Evolutionary conservation across 2,888 invertebrate species (phyloP), one percentile per base, ranked within the genome.

Genomic region (Orthonevra nobilis): DNA sequence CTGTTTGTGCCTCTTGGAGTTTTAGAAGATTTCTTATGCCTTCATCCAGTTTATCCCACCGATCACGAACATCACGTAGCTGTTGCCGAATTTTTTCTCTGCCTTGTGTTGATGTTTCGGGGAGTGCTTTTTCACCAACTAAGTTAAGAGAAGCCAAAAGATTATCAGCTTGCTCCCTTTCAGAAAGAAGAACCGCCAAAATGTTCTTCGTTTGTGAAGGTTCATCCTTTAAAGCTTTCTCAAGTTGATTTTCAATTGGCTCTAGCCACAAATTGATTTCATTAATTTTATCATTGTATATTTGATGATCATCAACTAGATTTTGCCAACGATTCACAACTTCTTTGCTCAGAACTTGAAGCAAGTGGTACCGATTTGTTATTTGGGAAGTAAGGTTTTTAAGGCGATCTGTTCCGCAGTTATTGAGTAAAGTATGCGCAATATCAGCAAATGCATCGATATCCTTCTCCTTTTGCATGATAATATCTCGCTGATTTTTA

Each of bases 21-120:
- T 96, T 96, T 85, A 97, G 97, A 82, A 96, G 92, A 84, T 94
- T 94, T 23, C 93, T 90, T 50, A 97, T 94, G 17, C 94, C 94
- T 85, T 95, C 96, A 81, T 95, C 94, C 0, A 97, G 90, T 86
- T 92, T 92, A 84, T 98, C 97, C 96, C 97, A 97, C 85, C 95
- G 91, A 85, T 96, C 95, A 83, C 96, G 92, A 10, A 96, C 91
- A 19, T 92, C 90, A 84, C 96, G 91, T 66, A 97, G 90, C 86
- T 97, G 95, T 82, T 94, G 92, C n/a, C 98, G 92, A 63, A 98
- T 94, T 56, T 91, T 92, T 87, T 98, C 98, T 77, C 98, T 92
- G 0, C 98, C 98, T 83, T 94, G 93, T 0, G 97, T 94, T 6
- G 97, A 95, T 1, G 97, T 98, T 87, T 97, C 96, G 0, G 97